Conservation (phyloP, 2,113 vertebrate species). For the Dunckerocampus dactyliophorus region DNA sequence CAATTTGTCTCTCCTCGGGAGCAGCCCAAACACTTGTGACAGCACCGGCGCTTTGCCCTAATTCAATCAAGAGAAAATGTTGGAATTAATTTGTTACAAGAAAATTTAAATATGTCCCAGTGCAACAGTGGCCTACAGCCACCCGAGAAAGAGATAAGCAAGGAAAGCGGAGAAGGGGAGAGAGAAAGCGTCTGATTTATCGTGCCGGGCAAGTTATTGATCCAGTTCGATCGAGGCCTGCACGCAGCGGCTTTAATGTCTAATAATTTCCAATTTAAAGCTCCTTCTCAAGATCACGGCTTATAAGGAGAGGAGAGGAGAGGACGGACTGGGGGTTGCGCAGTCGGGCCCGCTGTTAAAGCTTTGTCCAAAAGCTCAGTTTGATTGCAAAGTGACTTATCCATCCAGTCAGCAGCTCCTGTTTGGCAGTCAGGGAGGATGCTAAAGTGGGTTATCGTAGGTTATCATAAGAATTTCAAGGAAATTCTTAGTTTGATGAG, state of each 20-base stretch:
- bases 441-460: too few relatives aligned
- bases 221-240: constrained; percentile 89
- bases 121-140: constrained; percentile 90
- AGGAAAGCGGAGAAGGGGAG: constrained; percentile 37
- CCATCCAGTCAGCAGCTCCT: too few relatives aligned
- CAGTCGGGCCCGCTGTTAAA: constrained; percentile 92
- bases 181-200: constrained; percentile 94
- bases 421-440: too few relatives aligned
- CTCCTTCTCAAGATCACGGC: constrained; percentile 96
- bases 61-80: constrained; percentile 99
- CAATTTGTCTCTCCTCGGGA: constrained; percentile 97
- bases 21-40: constrained; percentile 95
- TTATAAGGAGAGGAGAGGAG: constrained; percentile 81
- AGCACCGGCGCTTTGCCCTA: constrained; percentile 98
- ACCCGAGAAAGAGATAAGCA: constrained; percentile 62
- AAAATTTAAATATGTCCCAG: constrained; percentile 99
- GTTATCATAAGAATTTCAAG: too few relatives aligned
- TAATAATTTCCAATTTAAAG: constrained; percentile 99
- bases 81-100: constrained; percentile 99
- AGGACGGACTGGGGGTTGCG: constrained; percentile 84
- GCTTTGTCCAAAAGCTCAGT: constrained; percentile 92
- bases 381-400: constrained; percentile 86
- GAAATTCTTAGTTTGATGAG: too few relatives aligned
- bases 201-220: constrained; percentile 97
- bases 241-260: constrained; percentile 97